Evolutionary conservation across 2,113 vertebrate genomes (phyloP), one percentile per base, ranked within the genome.

Genomic region (Motacilla tschutschensis): DNA sequence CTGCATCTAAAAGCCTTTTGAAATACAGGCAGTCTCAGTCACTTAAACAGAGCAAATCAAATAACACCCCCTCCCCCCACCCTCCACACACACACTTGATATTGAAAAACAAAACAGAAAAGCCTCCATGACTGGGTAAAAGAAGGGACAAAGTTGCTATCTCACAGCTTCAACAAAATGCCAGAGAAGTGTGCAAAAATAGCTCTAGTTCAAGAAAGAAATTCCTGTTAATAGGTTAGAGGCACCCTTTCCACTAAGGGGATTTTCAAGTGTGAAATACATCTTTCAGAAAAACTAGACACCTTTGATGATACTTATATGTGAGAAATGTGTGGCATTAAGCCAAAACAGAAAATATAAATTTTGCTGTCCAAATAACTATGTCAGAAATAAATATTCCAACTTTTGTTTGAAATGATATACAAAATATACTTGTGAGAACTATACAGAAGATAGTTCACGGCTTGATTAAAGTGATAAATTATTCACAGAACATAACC

Each of bases 81-180:
- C 18, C 33, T 33, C 33, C 18, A 47, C 19, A 41, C 25, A 47
- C 17, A 40, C 21, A 50, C 6, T 67, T 71, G 14, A 31, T 60
- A 48, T 3, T 48, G 21, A 79, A 79, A 88, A 92, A 31, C 16
- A 67, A 79, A 85, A 5, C 31, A 85, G n/a, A 50, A 83, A 88
- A 91, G 25, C 40, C 63, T 82, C 58, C 5, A 24, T 35, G 38
- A 65, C 24, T 67, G 18, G 38, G 54, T 64, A 70, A 59, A 89
- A 83, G n/a, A 88, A 78, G 16, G 43, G 60, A 81, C 8, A 51
- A 80, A 77, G 87, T 55, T 88, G 59, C 33, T 80, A 71, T 76
- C 92, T 93, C 89, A 88, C 6, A 3, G 69, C 29, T 83, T 79
- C 85, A 92, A 84, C 14, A 35, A 93, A 83, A 55, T 59, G 70